phyloP scores from a whole-genome alignment of 92 coral and sea anemone species.

The Porites lobata region DNA sequence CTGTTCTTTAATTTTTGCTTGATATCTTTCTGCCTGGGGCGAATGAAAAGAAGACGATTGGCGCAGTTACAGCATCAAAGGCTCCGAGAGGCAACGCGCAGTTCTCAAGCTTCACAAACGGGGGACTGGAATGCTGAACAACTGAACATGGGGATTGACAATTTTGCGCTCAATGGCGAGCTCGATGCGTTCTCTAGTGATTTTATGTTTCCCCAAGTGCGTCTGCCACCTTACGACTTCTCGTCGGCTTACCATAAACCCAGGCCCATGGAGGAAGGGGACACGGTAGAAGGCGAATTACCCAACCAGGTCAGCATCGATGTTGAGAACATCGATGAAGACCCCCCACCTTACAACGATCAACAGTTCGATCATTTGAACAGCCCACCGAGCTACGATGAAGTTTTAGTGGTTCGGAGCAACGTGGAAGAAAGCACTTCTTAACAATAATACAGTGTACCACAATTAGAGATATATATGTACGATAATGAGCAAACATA shows the following conservation, averaged over 20 bases:
- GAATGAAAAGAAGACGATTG: conserved; percentile 26
- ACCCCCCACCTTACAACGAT: conserved; percentile 48
- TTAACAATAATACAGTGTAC: too few species aligned
- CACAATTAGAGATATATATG: too few species aligned
- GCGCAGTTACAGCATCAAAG: background rate
- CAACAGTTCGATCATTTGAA: background rate
- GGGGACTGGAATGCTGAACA: conserved; percentile 28
- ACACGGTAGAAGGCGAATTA: background rate
- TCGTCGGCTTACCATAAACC: conserved; percentile 46
- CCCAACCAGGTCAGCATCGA: background rate
- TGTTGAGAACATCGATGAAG: conserved; percentile 10
- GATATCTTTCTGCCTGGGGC: conserved; percentile 37
- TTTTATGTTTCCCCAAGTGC: conserved; percentile 16
- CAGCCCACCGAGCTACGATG: conserved; percentile 49
- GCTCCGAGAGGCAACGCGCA: conserved; percentile 18
- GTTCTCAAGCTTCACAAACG: conserved; percentile 48
- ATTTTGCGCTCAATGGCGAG: conserved; percentile 47
- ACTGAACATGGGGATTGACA: conserved; percentile 28
- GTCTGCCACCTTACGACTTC: conserved; percentile 42
- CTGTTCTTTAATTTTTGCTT: conserved; percentile 46
- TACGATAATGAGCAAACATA: too few species aligned
- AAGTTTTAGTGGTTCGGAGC: background rate
- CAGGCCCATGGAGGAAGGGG: conserved; percentile 27
- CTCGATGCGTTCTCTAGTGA: conserved; percentile 37
- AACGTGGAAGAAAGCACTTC: background rate